A percentile compares a stretch with the other conserved stretches of the same genome.
Evolutionary conservation across 2,113 vertebrate species (phyloP).

Genomic region (Picathartes gymnocephalus): DNA sequence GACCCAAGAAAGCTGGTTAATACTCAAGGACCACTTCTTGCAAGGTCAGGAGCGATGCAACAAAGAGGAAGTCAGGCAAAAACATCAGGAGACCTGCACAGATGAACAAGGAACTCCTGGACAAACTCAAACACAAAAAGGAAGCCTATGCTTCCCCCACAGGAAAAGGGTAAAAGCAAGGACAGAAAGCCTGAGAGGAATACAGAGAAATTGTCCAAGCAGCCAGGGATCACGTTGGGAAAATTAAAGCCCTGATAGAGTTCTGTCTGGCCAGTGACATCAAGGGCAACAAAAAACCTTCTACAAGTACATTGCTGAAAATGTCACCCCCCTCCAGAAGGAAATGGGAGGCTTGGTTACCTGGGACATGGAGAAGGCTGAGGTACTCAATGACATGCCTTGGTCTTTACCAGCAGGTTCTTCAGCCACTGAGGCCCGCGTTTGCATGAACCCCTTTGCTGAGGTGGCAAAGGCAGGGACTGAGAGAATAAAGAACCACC

Average conservation of each 20-base stretch:
- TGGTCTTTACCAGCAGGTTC: neutral
- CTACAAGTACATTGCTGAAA: neutral
- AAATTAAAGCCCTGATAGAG: neutral
- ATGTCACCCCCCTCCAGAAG: neutral
- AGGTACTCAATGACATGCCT: neutral
- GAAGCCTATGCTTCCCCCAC: neutral
- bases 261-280: neutral
- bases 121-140: neutral
- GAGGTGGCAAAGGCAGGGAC: neutral
- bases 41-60: neutral
- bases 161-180: neutral
- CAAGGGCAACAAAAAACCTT: neutral
- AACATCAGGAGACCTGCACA: neutral
- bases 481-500: neutral
- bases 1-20: neutral
- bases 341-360: neutral
- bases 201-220: neutral
- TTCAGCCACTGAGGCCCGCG: neutral
- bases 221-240: neutral
- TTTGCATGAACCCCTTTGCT: fast-evolving
- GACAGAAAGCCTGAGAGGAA: neutral
- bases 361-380: neutral
- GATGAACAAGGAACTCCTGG: neutral
- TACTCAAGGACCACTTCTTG: neutral
- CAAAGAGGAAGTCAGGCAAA: neutral